Conservation (phyloP, 2,888 invertebrate genomes). For the Calliopum simillimum region DNA sequence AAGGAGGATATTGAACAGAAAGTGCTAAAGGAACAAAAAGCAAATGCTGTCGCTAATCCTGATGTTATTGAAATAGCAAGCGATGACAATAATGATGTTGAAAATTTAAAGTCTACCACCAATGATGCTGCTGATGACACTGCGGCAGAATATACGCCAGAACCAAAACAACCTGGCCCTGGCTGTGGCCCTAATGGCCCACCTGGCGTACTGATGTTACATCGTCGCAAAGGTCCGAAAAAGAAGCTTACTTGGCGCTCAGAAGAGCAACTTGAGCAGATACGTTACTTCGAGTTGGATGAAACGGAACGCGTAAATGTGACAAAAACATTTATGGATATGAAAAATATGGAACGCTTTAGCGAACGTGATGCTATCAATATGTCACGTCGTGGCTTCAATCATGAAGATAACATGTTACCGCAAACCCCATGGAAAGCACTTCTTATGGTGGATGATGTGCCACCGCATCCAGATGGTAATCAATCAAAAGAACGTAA, state of each 20-base stretch:
- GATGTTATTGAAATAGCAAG: constrained; percentile 42
- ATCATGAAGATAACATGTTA: constrained; percentile 82
- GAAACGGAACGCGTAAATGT: constrained; percentile 97
- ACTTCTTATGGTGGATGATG: constrained; percentile 77
- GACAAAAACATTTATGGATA: constrained; percentile 88
- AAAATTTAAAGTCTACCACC: constrained; percentile 36
- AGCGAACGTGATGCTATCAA: constrained; percentile 87
- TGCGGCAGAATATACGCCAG: constrained; percentile 47
- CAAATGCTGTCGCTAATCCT: constrained; percentile 16
- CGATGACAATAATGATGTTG: constrained; percentile 49
- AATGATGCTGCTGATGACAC: constrained; percentile 48
- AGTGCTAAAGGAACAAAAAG: constrained; percentile 57
- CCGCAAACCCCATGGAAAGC: constrained; percentile 82
- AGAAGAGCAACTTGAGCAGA: constrained; percentile 82
- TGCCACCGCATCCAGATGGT: constrained; percentile 77
- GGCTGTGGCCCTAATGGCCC: constrained; percentile 72
- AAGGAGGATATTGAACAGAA: constrained; percentile 66
- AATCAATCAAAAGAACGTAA: constrained; percentile 87
- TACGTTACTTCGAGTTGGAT: constrained; percentile 93
- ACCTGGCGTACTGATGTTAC: constrained; percentile 78
- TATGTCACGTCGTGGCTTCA: constrained; percentile 79
- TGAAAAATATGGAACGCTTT: constrained; percentile 90
- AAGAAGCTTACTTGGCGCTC: constrained; percentile 86
- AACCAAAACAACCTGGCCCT: constrained; percentile 62
- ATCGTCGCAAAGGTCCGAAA: constrained; percentile 82